These are phyloP conservation scores for Rutpela maculata DNA, from an alignment of 2,888 invertebrate genomes.

Conservation along the genomic window DNA sequence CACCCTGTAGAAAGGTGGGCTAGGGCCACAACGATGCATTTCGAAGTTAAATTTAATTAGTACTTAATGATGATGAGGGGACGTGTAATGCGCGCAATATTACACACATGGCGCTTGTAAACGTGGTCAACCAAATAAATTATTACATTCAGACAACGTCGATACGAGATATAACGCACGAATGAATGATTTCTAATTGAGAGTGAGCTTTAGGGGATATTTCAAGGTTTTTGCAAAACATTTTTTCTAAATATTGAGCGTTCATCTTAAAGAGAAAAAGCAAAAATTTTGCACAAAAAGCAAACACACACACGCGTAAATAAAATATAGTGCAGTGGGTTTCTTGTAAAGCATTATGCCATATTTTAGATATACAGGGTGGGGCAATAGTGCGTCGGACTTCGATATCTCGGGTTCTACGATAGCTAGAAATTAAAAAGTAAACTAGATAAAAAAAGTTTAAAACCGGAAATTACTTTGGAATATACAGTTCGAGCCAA, in stretches of 20 bases:
- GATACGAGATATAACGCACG: conserved; percentile 14
- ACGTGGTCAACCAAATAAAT: conserved; percentile 51
- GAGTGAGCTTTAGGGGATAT: background rate
- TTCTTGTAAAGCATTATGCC: no score
- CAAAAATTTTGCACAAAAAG: no score
- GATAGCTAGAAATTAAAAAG: no score
- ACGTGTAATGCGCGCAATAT: conserved; percentile 52
- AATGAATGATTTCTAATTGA: conserved; percentile 9
- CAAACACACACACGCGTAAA: background rate
- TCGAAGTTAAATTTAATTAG: conserved; percentile 58
- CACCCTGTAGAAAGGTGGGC: conserved; percentile 9
- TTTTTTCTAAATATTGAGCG: background rate
- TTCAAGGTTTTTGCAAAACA: background rate
- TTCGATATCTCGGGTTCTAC: no score
- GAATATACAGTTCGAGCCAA: no score
- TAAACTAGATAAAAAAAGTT: no score
- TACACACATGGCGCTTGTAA: conserved; percentile 57
- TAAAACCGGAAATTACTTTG: no score
- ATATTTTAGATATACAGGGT: no score
- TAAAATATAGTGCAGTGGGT: no score
- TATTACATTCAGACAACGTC: conserved; percentile 37
- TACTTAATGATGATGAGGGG: conserved; percentile 59
- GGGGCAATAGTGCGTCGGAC: no score
- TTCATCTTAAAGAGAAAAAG: background rate
- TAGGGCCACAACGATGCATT: conserved; percentile 19